Evolutionary conservation across 2,113 vertebrate species (phyloP), one percentile per base, ranked within the genome.

Genomic region (Siphamia tubifer): DNA sequence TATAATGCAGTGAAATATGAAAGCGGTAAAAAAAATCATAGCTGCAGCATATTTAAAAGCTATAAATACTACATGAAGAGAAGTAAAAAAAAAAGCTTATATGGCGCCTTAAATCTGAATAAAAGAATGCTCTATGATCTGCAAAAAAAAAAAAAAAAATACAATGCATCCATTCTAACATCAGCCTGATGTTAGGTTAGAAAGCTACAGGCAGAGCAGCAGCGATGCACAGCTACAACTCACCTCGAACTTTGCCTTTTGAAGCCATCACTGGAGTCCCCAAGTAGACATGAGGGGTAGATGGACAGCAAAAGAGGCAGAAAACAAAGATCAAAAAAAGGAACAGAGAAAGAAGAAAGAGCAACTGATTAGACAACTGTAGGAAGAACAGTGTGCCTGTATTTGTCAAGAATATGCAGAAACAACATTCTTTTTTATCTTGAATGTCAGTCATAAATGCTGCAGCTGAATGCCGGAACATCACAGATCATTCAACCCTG

Each of bases 241-340:
- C 91, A 94, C 92, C 92, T 93, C 89, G 87, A 51, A 77, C 87
- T 92, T 92, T 93, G 86, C 87, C 91, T 89, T 93, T 94, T 77
- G 88, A 89, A 81, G 91, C 91, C 87, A 91, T 89, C 89, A 80
- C 92, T 94, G 90, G 74, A 82, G 85, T 80, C 42, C 81, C 82
- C 66, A 79, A 77, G 83, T 12, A 83, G 77, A 74, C 20, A 82
- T 45, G 79, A 75, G 58, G 60, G 57, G 52, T 64, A 72, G 68
- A 75, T 49, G 77, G 69, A 81, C 72, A 74, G 69, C 69, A 38
- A 86, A 43, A 72, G 71, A 84, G 79, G 79, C 66, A 83, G 65
- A 70, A 2, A 68, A 45, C 80, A 83, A 77, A 54, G 36, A 27
- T 54, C 16, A 76, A 52, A 68, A 65, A 38, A 65, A 52, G 64